These are phyloP conservation scores for Muntiacus muntjak DNA, from an alignment of 2,113 vertebrate genomes.

Conservation along the genomic window DNA sequence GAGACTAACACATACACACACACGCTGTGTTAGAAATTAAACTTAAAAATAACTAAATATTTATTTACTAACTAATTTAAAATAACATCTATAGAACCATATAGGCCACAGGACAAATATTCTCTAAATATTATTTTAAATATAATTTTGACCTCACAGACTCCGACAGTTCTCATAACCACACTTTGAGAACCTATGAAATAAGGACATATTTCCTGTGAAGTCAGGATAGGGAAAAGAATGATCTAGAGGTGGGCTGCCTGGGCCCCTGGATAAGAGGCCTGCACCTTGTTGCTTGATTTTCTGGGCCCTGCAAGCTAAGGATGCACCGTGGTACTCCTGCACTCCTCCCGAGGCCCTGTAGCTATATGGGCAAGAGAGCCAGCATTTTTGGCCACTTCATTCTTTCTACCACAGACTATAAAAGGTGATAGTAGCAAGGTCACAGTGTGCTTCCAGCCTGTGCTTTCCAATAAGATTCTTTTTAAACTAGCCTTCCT, in stretches of 20 bases:
- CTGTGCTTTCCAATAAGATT: background rate
- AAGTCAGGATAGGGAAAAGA: background rate
- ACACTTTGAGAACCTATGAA: background rate
- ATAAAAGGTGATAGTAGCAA: background rate
- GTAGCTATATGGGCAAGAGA: background rate
- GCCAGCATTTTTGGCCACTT: background rate
- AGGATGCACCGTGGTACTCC: background rate
- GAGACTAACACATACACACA: background rate
- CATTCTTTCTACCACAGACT: background rate
- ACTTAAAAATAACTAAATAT: background rate
- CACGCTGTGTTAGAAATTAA: background rate
- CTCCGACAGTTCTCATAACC: background rate
- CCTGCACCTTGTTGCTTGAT: background rate
- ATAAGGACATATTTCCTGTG: background rate
- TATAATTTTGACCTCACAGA: background rate
- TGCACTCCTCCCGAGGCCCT: background rate
- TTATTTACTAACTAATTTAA: background rate
- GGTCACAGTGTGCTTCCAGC: background rate
- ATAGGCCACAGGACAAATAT: background rate
- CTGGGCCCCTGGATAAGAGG: background rate
- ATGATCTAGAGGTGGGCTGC: background rate
- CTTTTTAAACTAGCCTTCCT: background rate
- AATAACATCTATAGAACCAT: background rate
- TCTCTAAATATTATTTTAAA: background rate
- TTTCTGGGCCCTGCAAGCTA: background rate